Base-by-base conservation (phyloP, 1,140 invertebrate genomes). In the Acromyrmex echinatior region DNA sequence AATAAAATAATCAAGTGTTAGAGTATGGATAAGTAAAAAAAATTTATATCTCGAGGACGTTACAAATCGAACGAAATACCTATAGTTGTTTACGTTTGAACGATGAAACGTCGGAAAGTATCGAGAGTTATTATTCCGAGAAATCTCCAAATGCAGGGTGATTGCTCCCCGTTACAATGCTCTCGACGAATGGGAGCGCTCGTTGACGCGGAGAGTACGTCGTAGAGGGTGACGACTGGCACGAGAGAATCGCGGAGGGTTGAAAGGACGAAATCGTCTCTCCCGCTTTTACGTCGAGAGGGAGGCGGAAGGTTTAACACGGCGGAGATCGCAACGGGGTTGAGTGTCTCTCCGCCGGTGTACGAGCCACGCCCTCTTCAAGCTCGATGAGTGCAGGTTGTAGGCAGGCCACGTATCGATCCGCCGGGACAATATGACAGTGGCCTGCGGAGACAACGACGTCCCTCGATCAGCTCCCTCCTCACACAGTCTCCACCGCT, bases 351-450 rank as follows among this genome's bases (percentile, higher is more conserved):
- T 91, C 90, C 51, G 45, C 80, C 80, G 93, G 93, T 94, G 93
- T 93, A 93, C 93, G 93, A 92, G 93, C 95, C 95, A 95, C 95
- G 95, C 95, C 95, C 95, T 94, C 94, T 92, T 91, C 88, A 93
- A 93, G 93, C 93, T 94, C 92, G 90, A 91, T 93, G 90, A 91
- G 92, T 91, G 92, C 93, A 93, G 93, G 93, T 94, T 95, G 93
- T 94, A 94, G 93, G 93, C 92, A 92, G 93, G 91, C 91, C 93
- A 91, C 94, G 94, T 95, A 95, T 95, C 95, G 95, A 95, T 95
- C 94, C 95, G 87, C 25, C 88, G 87, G 92, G 93, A 94, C 93
- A 94, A 95, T 95, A 94, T 94, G 93, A 93, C 92, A 91, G 92
- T 92, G 91, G 92, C 93, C 92, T 93, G 92, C 88, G 90, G 92